Percentiles rank a stretch among this genome's conserved stretches.
phyloP scores from a whole-genome alignment of 2,888 invertebrate species.

The Lucinisca nassula region DNA sequence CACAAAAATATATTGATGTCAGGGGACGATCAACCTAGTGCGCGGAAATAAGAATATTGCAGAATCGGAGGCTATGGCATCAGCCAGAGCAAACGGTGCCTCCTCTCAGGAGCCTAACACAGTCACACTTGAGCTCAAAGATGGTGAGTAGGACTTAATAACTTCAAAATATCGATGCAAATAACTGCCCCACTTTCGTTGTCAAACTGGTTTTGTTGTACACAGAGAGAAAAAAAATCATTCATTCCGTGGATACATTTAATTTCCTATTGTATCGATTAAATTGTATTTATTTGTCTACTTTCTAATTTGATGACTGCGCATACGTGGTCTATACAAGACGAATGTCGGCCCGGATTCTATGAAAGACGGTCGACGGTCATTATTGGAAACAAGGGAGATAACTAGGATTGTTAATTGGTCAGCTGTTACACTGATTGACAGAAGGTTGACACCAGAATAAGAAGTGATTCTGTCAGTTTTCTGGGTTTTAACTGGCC shows the following conservation, averaged over 20 bases:
- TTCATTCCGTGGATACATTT: background rate
- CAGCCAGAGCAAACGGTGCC: constrained; percentile 57
- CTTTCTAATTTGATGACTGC: no score
- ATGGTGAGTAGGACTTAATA: constrained; percentile 72
- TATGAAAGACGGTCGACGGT: background rate
- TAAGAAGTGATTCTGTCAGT: no score
- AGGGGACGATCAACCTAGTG: background rate
- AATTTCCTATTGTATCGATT: background rate
- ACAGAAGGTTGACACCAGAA: no score
- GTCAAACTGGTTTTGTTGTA: background rate
- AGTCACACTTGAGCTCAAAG: constrained; percentile 77
- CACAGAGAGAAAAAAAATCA: background rate
- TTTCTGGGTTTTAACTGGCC: no score
- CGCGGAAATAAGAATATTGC: constrained; percentile 46
- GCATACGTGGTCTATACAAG: no score
- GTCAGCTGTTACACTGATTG: background rate
- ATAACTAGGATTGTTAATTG: background rate
- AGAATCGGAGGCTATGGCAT: constrained; percentile 72
- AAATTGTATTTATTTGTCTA: no score
- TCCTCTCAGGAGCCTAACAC: constrained; percentile 68
- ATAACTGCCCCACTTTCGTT: background rate
- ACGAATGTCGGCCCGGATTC: no score
- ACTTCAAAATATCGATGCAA: background rate
- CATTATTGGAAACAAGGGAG: background rate
- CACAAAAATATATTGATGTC: constrained; percentile 12